These are phyloP conservation scores for Coendou prehensilis DNA, from an alignment of 2,797 vertebrate genomes.

Conservation along the genomic window DNA sequence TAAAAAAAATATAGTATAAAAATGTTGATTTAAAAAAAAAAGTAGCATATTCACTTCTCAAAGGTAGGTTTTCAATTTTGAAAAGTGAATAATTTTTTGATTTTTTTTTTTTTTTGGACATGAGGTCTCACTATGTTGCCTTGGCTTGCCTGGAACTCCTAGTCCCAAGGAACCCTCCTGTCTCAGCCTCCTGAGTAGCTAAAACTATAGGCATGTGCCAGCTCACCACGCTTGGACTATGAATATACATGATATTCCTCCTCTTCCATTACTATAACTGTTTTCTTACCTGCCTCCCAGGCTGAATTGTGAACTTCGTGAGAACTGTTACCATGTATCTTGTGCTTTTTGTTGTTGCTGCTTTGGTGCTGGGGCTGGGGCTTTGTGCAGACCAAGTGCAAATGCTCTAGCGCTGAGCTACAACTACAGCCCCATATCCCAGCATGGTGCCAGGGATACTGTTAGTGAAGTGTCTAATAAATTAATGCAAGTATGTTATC, in stretches of 20 bases:
- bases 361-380: not conserved
- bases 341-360: not conserved
- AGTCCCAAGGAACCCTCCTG: not conserved
- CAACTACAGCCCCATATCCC: not conserved
- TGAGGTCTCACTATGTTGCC: not conserved
- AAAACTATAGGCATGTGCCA: not conserved
- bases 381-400: not conserved
- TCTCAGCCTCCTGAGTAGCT: not conserved
- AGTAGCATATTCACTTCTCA: not conserved
- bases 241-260: not conserved
- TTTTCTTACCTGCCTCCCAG: not conserved
- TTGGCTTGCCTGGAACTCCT: not conserved
- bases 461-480: slow-evolving; percentile 23
- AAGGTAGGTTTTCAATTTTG: not conserved
- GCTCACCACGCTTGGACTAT: not conserved
- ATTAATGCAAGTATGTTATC: not conserved
- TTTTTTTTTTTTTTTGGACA: not conserved
- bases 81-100: not conserved
- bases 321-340: not conserved
- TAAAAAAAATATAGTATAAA: not conserved
- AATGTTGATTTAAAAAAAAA: not conserved
- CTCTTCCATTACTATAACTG: not conserved
- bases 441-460: not conserved
- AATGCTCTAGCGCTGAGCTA: not conserved
- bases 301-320: not conserved